Percentiles rank a stretch among this genome's conserved stretches.
These are phyloP conservation scores for Cairina moschata DNA, from an alignment of 2,113 vertebrate genomes.

Conservation along the genomic window DNA sequence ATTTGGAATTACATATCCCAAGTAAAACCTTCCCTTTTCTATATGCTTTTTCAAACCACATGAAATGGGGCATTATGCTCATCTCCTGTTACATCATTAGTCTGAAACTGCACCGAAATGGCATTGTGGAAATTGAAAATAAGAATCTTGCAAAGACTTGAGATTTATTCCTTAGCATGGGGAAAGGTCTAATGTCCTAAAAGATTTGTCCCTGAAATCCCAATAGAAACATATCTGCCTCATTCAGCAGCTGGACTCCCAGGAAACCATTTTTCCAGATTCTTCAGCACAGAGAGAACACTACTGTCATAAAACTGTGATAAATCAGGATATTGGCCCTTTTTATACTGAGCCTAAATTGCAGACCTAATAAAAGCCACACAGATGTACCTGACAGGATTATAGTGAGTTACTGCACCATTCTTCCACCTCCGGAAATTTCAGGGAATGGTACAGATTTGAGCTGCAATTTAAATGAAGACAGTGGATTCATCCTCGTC, in stretches of 20 bases:
- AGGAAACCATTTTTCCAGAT: background rate
- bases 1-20: background rate
- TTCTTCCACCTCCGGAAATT: background rate
- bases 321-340: background rate
- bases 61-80: background rate
- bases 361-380: slow-evolving; percentile 5
- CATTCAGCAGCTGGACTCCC: background rate
- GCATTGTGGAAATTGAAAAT: background rate
- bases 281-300: background rate
- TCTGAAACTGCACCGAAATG: background rate
- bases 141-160: background rate
- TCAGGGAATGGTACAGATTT: background rate
- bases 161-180: accelerated
- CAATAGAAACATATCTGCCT: background rate
- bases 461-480: background rate
- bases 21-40: background rate
- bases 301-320: background rate
- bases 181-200: background rate
- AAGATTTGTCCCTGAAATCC: background rate
- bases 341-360: background rate
- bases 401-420: background rate
- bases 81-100: background rate
- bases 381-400: background rate
- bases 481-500: background rate
- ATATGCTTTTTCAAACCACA: background rate